These are phyloP conservation scores for Nymphalis polychloros DNA, from an alignment of 2,888 invertebrate genomes.

Conservation along the genomic window DNA sequence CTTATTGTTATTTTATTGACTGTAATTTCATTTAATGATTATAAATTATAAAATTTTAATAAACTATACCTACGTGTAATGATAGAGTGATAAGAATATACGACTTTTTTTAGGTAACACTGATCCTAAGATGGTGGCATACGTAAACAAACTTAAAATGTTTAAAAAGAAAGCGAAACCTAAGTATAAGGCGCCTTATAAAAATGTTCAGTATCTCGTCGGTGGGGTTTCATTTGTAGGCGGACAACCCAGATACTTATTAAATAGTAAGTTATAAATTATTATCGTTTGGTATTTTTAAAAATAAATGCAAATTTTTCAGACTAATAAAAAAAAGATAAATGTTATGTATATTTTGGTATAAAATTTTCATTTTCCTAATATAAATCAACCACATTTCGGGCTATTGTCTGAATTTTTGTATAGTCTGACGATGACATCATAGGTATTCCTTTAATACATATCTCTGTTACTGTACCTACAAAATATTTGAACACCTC, in stretches of 20 bases:
- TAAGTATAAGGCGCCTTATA: conserved; percentile 51
- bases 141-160: conserved; percentile 60
- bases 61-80: too few species aligned
- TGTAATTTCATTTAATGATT: too few species aligned
- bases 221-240: conserved; percentile 55
- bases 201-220: conserved; percentile 59
- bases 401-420: too few species aligned
- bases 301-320: background rate
- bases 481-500: background rate
- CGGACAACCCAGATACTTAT: conserved; percentile 55
- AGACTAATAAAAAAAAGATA: too few species aligned
- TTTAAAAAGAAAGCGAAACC: conserved; percentile 56
- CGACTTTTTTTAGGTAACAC: conserved; percentile 54
- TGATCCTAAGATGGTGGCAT: conserved; percentile 61
- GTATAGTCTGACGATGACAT: too few species aligned
- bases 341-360: too few species aligned
- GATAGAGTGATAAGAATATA: too few species aligned
- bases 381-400: too few species aligned
- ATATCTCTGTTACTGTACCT: background rate
- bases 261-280: conserved; percentile 51
- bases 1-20: too few species aligned
- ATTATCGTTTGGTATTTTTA: background rate
- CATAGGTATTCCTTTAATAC: too few species aligned
- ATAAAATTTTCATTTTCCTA: too few species aligned
- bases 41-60: too few species aligned